A percentile compares a stretch with the other conserved stretches of the same genome.
Conservation (phyloP, 2,888 invertebrate genomes). For the Pardosa pseudoannulata region DNA sequence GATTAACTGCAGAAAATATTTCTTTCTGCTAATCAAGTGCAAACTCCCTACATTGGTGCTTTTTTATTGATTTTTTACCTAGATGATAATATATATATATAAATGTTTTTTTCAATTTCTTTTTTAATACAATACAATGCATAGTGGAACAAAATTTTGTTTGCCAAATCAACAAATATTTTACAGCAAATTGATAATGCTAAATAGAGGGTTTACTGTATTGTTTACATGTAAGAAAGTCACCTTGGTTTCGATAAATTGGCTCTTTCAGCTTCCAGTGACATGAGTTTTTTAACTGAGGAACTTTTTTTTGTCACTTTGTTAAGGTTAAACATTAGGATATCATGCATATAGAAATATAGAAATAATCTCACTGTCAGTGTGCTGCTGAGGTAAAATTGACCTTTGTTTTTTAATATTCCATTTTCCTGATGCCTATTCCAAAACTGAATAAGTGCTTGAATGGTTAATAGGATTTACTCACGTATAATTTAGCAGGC, state of each 20-base stretch:
- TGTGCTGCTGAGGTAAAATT: not conserved
- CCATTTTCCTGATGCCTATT: not conserved
- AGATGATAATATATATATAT: no score
- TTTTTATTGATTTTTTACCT: no score
- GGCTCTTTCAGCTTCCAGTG: not conserved
- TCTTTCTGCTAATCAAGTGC: no score
- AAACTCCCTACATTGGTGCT: no score
- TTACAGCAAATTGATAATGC: not conserved
- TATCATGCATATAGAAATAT: not conserved
- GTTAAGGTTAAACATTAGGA: not conserved
- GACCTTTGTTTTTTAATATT: not conserved
- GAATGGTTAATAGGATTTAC: not conserved
- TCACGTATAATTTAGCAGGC: not conserved
- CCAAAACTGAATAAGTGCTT: not conserved
- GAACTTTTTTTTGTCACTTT: not conserved
- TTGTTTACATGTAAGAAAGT: not conserved
- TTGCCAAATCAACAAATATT: no score
- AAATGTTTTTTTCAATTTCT: no score
- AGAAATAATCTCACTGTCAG: not conserved
- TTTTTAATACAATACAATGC: no score
- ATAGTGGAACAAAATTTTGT: no score
- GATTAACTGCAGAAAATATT: no score
- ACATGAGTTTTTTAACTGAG: constrained; percentile 6
- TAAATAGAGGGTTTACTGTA: constrained; percentile 2
- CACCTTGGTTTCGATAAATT: not conserved